Base-by-base conservation (phyloP, 2,797 vertebrate species). In the Centropyge bicolor region DNA sequence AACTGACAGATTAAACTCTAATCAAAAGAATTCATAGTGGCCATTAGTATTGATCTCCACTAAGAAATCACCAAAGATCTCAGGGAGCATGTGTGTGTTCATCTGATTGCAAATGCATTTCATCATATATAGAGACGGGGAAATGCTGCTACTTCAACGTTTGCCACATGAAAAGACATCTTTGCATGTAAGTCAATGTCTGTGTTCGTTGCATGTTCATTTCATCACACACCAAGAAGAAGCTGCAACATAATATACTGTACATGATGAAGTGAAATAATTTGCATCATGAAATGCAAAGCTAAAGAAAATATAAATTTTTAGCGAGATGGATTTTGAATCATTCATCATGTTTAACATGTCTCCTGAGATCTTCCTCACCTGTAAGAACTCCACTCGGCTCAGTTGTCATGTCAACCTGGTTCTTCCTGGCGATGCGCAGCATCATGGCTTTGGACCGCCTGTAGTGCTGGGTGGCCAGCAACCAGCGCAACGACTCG, bases 401-500 rank as follows among this genome's bases (percentile, higher is more conserved):
- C 86, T 98, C 97, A 0, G 86, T 94, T 76, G 96, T 95, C 0
- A 94, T 87, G 85, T 84, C 97, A 74, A 97, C 95, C 86, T 91
- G 92, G 94, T 99, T 99, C 93, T 95, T 98, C 88, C 92, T 95
- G 1, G 96, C 96, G 51, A 99, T 96, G 76, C 89, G 93, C 82
- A 97, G 94, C 94, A 99, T 97, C 92, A 98, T 95, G 66, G 94
- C 95, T 94, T 98, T 98, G 52, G 97, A 96, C 27, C 96, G 89
- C 71, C 95, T 95, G 90, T 97, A 98, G 91, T 99, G 98, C 80
- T 98, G 97, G 35, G 98, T 99, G 85, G 97, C 97, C 95, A 99
- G 96, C 87, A 99, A 92, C 98, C 98, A 99, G 78, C 98, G 96
- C 83, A 99, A 92, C 8, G 98, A 99, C 93, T 99, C 98, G 0